A percentile compares a stretch with the other conserved stretches of the same genome.
Conservation (phyloP, 2,797 vertebrate species). For the Coluber constrictor region DNA sequence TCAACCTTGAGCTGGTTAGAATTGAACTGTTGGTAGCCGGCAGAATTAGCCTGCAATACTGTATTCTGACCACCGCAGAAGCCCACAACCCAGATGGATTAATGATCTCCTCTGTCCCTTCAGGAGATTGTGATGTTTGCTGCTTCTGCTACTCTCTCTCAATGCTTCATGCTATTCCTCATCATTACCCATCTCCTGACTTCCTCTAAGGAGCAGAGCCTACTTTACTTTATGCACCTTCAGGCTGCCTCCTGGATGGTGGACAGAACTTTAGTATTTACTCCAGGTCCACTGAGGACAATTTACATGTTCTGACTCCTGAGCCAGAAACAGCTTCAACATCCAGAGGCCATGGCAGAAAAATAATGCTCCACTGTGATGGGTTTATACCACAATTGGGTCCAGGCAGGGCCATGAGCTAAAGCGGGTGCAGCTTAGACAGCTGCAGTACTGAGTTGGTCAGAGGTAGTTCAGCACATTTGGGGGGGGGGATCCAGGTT, state of each 20-base stretch:
- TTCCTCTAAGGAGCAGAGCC: not conserved
- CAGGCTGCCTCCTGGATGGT: not conserved
- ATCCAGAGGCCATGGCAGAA: not conserved
- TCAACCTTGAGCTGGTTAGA: not conserved
- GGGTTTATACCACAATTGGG: not conserved
- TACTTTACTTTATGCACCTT: not conserved
- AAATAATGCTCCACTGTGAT: not conserved
- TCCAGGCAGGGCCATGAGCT: not conserved
- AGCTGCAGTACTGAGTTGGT: not conserved
- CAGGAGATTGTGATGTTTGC: not conserved
- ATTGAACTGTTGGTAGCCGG: not conserved
- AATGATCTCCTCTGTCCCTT: not conserved
- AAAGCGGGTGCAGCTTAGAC: not conserved
- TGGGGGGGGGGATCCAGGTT: not conserved
- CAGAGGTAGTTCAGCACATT: not conserved
- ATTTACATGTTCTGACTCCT: not conserved
- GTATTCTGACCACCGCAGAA: not conserved
- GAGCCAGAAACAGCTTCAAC: not conserved
- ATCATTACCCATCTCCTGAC: not conserved
- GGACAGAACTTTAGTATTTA: not conserved
- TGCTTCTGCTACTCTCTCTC: not conserved
- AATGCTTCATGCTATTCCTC: not conserved
- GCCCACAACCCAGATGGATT: not conserved
- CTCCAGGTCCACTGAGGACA: not conserved
- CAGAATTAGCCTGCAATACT: not conserved